A percentile compares a stretch with the other conserved stretches of the same genome.
These are phyloP conservation scores for Synanthedon tipuliformis DNA, from an alignment of 2,888 invertebrate species.

Conservation along the genomic window DNA sequence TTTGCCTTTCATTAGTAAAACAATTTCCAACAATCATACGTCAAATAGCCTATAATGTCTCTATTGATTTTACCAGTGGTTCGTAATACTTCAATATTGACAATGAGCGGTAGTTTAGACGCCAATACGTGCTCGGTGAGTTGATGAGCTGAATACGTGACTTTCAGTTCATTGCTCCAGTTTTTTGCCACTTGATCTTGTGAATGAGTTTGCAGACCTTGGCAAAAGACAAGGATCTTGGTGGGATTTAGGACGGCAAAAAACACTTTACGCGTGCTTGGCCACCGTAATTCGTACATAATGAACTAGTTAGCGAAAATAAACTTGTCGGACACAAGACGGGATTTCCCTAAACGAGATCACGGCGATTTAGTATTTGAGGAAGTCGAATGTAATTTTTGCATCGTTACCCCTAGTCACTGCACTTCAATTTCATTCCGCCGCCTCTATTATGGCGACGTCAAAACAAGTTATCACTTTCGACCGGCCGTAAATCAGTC, in stretches of 20 bases:
- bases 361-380: not conserved
- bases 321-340: not conserved
- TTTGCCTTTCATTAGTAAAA: constrained; percentile 44
- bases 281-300: constrained; percentile 16
- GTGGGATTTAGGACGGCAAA: constrained; percentile 40
- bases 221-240: constrained; percentile 18
- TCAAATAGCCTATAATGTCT: constrained; percentile 52
- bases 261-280: constrained; percentile 23
- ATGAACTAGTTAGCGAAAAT: constrained; percentile 11
- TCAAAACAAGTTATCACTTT: constrained; percentile 26
- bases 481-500: constrained; percentile 20
- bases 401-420: not conserved
- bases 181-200: constrained; percentile 63
- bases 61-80: constrained; percentile 60
- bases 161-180: constrained; percentile 64
- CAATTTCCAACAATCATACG: constrained; percentile 42
- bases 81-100: constrained; percentile 61
- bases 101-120: constrained; percentile 68
- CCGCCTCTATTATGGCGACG: constrained; percentile 2
- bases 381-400: not conserved
- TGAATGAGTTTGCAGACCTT: constrained; percentile 60
- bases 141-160: constrained; percentile 61
- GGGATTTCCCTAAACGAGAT: not conserved
- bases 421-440: not conserved
- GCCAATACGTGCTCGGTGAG: constrained; percentile 55